A percentile compares a stretch with the other conserved stretches of the same genome.
Evolutionary conservation across 1,140 invertebrate genomes (phyloP).

Genomic region (Brachystomella parvula): DNA sequence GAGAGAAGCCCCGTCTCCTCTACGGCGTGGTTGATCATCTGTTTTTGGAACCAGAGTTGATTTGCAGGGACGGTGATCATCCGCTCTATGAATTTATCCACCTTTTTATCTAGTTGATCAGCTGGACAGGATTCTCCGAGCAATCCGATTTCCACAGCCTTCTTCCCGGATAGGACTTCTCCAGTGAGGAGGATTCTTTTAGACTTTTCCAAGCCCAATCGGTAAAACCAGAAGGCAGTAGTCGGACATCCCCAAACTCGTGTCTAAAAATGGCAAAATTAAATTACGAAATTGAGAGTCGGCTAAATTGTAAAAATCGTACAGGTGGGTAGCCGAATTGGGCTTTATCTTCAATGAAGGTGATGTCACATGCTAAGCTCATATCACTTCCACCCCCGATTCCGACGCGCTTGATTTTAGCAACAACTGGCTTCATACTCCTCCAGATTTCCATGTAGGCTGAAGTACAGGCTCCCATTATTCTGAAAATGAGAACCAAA

Average conservation of each 20-base stretch:
- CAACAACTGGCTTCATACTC: conserved; percentile 36
- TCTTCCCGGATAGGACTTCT: conserved; percentile 33
- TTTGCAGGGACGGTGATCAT: conserved; percentile 37
- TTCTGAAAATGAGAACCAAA: conserved; percentile 13
- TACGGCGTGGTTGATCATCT: conserved; percentile 38
- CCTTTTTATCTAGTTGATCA: conserved; percentile 28
- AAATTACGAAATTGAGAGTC: not conserved
- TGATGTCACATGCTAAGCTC: conserved; percentile 37
- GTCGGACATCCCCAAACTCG: conserved; percentile 39
- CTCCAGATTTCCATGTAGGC: conserved; percentile 38
- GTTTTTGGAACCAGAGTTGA: conserved; percentile 39
- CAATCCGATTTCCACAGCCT: conserved; percentile 37
- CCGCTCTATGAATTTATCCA: conserved; percentile 31
- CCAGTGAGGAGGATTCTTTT: conserved; percentile 38
- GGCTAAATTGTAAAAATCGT: not conserved
- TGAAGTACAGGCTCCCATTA: conserved; percentile 29
- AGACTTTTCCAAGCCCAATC: conserved; percentile 37
- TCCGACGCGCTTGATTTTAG: conserved; percentile 36
- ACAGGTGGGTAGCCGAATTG: conserved; percentile 38
- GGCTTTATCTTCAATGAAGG: conserved; percentile 32
- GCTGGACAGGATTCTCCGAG: conserved; percentile 30
- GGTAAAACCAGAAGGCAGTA: conserved; percentile 36
- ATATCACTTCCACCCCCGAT: conserved; percentile 39
- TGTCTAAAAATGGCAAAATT: not conserved
- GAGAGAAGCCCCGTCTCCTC: conserved; percentile 33